Percentiles rank a stretch among this genome's conserved stretches.
phyloP scores from a whole-genome alignment of 2,113 vertebrate species.

The Microcebus ravelobensis region DNA sequence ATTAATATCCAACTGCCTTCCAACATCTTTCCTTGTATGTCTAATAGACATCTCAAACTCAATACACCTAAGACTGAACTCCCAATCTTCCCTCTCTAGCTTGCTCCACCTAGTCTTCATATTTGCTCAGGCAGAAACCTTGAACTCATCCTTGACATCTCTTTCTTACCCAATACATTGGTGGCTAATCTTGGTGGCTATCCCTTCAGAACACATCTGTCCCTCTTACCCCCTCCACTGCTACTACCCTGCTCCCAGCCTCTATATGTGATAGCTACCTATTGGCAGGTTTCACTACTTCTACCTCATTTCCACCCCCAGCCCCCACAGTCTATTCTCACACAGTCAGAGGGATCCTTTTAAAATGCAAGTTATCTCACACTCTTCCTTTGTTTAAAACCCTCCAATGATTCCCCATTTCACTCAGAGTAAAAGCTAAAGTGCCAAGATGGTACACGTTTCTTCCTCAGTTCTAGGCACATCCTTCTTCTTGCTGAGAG shows the following conservation, averaged over 20 bases:
- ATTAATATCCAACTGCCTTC: background rate
- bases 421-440: constrained; percentile 19
- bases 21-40: background rate
- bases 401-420: background rate
- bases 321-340: background rate
- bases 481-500: constrained; percentile 23
- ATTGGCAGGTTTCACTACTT: background rate
- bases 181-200: background rate
- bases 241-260: background rate
- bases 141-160: background rate
- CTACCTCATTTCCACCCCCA: background rate
- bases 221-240: background rate
- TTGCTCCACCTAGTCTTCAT: background rate
- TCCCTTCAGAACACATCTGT: background rate
- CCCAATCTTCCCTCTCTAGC: background rate
- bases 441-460: background rate
- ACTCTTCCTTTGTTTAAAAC: background rate
- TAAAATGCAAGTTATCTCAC: background rate
- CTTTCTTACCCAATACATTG: background rate
- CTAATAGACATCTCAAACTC: constrained; percentile 10
- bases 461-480: background rate
- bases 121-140: background rate
- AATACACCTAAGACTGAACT: background rate
- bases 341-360: background rate
- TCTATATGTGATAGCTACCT: background rate